Base-by-base conservation (phyloP, 2,113 vertebrate species). In the Plestiodon gilberti region DNA sequence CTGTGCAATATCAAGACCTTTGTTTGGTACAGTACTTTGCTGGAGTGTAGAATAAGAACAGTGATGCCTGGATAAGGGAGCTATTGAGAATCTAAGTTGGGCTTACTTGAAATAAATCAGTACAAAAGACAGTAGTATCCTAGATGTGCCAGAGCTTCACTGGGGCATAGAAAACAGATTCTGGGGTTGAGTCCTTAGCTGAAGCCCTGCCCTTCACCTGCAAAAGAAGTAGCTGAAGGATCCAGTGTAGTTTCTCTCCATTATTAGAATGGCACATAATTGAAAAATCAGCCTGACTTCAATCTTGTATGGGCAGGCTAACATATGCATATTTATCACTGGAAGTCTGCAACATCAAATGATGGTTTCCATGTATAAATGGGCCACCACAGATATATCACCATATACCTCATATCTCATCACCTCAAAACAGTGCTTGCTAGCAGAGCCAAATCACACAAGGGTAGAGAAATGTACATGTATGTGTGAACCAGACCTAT, bases 401-500 rank as follows among this genome's bases (percentile, higher is more conserved):
- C 48, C 52, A 25, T 5, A 6, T 13, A 35, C 13, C 4, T 38
- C 13, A 2, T 6, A 3, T 74, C 23, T 18, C 18, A n/a, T 83
- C 25, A 64, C 15, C 57, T 25, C 1, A 62, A 71, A 35, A n/a
- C 23, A 14, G 4, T 71, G n/a, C 10, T 83, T n/a, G n/a, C 59
- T 15, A 83, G 6, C 22, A 22, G 22, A 25, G 11, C 33, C 20
- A 6, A 17, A 15, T 57, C 55, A 57, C 52, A 25, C 40, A 62
- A 83, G 33, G 8, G 40, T 62, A 83, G 18, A 3, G 4, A 14
- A 43, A 20, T 2, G 1, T 61, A 20, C n/a, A 3, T 13, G n/a
- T 22, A 15, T 2, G 17, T 28, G 5, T 40, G 43, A 61, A 91
- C 87, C 81, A 82, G 82, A 67, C 61, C 78, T 88, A 52, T 18